phyloP scores from a whole-genome alignment of 1,140 invertebrate species.

The Amphibalanus amphitrite region DNA sequence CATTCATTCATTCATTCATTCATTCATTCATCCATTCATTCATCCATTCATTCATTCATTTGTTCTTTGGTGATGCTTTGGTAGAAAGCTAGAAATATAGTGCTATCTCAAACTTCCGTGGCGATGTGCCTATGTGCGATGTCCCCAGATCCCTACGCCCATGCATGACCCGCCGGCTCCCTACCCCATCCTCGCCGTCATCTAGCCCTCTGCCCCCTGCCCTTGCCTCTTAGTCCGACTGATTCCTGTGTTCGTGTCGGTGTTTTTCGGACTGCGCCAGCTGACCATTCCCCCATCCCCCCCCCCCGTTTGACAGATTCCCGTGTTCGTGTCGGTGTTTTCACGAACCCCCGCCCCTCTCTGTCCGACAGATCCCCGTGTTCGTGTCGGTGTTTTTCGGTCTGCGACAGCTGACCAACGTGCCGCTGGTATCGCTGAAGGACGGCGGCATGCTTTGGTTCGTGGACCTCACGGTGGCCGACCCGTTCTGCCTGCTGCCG shows the following conservation, averaged over 20 bases:
- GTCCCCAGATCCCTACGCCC: too few species aligned
- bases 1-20: too few species aligned
- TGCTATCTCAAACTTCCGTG: too few species aligned
- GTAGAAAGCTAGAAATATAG: too few species aligned
- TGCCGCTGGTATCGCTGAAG: constrained; percentile 71
- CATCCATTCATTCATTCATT: too few species aligned
- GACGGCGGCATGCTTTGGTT: constrained; percentile 87
- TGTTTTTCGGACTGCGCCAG: constrained; percentile 60
- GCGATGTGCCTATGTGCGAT: too few species aligned
- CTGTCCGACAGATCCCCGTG: constrained; percentile 45
- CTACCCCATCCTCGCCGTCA: not conserved
- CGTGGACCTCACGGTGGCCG: constrained; percentile 67
- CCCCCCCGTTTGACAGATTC: not conserved
- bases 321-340: not conserved
- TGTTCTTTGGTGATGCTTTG: too few species aligned
- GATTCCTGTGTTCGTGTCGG: constrained; percentile 75
- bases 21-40: too few species aligned
- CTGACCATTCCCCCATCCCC: constrained; percentile 43
- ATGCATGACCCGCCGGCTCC: not conserved
- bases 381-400: constrained; percentile 83
- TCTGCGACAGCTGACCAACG: constrained; percentile 60
- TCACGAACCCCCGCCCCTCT: not conserved
- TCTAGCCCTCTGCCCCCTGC: not conserved
- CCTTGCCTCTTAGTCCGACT: constrained; percentile 23
- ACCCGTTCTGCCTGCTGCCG: constrained; percentile 79